These are phyloP conservation scores for Urocolius indicus DNA, from an alignment of 2,113 vertebrate genomes.

Conservation along the genomic window DNA sequence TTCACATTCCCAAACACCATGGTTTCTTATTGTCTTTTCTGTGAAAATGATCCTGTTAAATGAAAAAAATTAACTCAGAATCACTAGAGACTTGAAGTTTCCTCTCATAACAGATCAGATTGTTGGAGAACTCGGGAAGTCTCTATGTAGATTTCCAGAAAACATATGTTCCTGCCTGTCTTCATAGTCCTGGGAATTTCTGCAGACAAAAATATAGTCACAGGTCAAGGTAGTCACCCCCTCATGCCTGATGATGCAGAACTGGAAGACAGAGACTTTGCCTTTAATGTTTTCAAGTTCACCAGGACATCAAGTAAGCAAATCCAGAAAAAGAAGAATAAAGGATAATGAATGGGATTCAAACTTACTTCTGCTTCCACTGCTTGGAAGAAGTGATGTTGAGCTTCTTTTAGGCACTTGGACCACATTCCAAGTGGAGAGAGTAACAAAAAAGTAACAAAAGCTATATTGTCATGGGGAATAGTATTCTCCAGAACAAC, in stretches of 20 bases:
- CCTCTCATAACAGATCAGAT: neutral
- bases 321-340: neutral
- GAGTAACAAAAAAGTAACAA: rapidly evolving
- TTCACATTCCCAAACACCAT: neutral
- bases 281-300: neutral
- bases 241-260: neutral
- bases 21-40: neutral
- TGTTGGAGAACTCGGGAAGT: neutral
- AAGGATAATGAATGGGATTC: neutral
- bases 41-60: neutral
- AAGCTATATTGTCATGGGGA: neutral
- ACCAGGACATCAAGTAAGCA: neutral
- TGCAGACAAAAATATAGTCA: neutral
- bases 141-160: neutral
- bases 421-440: neutral
- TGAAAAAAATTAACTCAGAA: neutral
- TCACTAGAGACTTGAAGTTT: neutral
- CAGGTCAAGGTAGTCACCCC: neutral
- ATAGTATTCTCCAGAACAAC: neutral
- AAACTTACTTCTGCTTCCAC: neutral
- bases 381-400: neutral
- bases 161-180: neutral
- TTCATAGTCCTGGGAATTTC: neutral
- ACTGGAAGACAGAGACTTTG: neutral
- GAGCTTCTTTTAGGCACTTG: neutral